These are phyloP conservation scores for Zaprionus capensis DNA, from an alignment of 1,140 invertebrate species.

Conservation along the genomic window DNA sequence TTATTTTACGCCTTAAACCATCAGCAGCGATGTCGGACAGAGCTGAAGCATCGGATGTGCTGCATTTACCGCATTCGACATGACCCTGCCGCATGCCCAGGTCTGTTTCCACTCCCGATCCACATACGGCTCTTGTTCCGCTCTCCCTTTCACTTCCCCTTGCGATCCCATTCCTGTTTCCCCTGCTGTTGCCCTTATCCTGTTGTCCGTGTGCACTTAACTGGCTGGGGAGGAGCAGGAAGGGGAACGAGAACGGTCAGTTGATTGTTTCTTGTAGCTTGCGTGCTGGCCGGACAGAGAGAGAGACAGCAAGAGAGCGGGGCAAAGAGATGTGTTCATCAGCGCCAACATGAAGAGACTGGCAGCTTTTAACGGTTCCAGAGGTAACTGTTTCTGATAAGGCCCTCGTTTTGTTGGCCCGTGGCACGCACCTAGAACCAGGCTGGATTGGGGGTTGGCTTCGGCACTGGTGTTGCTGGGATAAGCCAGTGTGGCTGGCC, in stretches of 20 bases:
- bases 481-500: constrained; percentile 34
- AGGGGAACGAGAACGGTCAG: constrained; percentile 25
- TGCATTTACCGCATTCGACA: constrained; percentile 65
- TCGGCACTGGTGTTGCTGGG: not conserved
- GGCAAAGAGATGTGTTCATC: constrained; percentile 50
- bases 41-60: constrained; percentile 47
- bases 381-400: constrained; percentile 52
- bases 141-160: not conserved
- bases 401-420: constrained; percentile 18
- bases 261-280: constrained; percentile 53
- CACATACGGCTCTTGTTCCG: not conserved
- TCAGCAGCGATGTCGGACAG: constrained; percentile 40
- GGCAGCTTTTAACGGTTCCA: constrained; percentile 53
- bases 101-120: not conserved
- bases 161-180: not conserved
- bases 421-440: constrained; percentile 29
- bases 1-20: constrained; percentile 50
- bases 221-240: constrained; percentile 15
- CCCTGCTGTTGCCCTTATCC: constrained; percentile 21
- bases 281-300: constrained; percentile 34
- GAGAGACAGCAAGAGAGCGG: not conserved
- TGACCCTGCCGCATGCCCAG: constrained; percentile 39
- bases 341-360: constrained; percentile 39
- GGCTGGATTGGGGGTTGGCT: not conserved
- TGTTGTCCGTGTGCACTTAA: constrained; percentile 23